Evolutionary conservation across 2,113 vertebrate genomes (phyloP).

Genomic region (Oreocharis arfaki): DNA sequence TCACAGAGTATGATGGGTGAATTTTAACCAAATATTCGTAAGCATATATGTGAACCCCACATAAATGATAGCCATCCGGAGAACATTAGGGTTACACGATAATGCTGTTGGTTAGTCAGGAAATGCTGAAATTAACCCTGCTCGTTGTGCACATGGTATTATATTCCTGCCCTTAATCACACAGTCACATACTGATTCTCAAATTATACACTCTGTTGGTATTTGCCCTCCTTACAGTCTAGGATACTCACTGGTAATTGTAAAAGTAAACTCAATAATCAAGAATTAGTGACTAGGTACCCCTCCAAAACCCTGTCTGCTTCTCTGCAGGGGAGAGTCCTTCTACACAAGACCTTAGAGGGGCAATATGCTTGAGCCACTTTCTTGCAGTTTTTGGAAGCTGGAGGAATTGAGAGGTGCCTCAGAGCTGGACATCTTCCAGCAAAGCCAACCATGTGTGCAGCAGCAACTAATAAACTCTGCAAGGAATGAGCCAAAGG

Average conservation of each 20-base stretch:
- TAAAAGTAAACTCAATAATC: constrained; percentile 33
- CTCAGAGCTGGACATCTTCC: constrained; percentile 49
- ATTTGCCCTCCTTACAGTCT: constrained; percentile 10
- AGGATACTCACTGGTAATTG: constrained; percentile 10
- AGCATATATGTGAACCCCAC: neutral
- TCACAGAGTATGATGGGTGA: neutral
- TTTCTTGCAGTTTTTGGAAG: constrained; percentile 22
- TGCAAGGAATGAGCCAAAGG: constrained; percentile 28
- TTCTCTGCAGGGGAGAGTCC: constrained; percentile 24
- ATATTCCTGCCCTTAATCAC: constrained; percentile 32
- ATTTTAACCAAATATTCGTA: constrained; percentile 34
- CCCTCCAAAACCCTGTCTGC: neutral
- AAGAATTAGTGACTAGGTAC: neutral
- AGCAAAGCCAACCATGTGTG: constrained; percentile 43
- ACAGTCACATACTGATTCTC: constrained; percentile 37
- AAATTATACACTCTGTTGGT: constrained; percentile 26
- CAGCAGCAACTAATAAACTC: constrained; percentile 49
- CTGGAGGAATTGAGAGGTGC: constrained; percentile 5
- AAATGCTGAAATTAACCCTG: constrained; percentile 40
- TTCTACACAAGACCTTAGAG: neutral
- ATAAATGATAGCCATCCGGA: constrained; percentile 17
- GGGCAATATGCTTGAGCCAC: neutral
- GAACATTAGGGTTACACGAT: constrained; percentile 32
- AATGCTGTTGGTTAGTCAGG: constrained; percentile 12
- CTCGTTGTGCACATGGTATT: neutral